A percentile compares a stretch with the other conserved stretches of the same genome.
Evolutionary conservation across 2,113 vertebrate genomes (phyloP).

Genomic region (Chloropsis hardwickii): DNA sequence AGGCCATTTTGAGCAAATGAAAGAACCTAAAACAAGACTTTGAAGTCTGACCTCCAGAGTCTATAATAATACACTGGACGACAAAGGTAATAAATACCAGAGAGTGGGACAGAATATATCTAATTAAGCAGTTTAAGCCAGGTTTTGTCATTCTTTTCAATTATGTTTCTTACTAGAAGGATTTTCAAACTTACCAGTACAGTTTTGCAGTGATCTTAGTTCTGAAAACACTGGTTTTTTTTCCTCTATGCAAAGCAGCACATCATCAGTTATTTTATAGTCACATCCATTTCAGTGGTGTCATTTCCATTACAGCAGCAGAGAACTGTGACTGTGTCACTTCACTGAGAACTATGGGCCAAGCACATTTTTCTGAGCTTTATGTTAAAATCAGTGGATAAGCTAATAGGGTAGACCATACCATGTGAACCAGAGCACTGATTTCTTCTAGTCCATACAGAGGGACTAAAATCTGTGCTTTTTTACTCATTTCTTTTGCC

Average conservation of each 20-base stretch:
- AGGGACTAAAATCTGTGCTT: background rate
- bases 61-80: background rate
- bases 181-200: background rate
- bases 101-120: background rate
- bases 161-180: background rate
- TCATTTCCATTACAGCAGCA: background rate
- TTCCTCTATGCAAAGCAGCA: background rate
- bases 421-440: background rate
- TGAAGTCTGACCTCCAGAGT: constrained; percentile 28
- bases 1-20: background rate
- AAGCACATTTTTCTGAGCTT: background rate
- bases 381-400: background rate
- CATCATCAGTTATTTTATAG: background rate
- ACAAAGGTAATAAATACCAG: background rate
- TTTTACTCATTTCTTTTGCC: background rate
- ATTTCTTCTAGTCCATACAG: background rate
- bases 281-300: background rate
- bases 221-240: background rate
- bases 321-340: background rate
- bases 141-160: background rate
- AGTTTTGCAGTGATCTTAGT: background rate
- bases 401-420: background rate
- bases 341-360: background rate
- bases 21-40: background rate
- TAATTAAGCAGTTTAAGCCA: background rate